These are phyloP conservation scores for Sebastes trivittatus DNA, from an alignment of 2,797 vertebrate species.

Conservation along the genomic window DNA sequence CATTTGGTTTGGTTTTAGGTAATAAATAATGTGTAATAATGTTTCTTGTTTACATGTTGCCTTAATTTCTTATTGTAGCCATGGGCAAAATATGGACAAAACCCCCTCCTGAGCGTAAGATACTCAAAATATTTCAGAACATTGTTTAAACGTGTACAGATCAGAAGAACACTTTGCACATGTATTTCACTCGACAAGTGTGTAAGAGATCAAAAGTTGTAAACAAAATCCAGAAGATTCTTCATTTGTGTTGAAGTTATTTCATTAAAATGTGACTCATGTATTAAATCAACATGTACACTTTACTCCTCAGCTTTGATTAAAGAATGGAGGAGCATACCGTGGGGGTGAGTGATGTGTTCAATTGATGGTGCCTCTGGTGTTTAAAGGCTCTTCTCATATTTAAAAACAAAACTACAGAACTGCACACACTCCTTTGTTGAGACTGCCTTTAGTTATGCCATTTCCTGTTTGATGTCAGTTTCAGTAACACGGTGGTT, in stretches of 20 bases:
- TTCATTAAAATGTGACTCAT: no score
- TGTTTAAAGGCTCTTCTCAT: not conserved
- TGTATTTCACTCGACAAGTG: not conserved
- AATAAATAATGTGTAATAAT: not conserved
- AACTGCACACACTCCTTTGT: not conserved
- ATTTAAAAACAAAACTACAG: not conserved
- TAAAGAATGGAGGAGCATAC: no score
- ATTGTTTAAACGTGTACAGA: not conserved
- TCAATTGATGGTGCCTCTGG: not conserved
- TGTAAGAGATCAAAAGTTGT: fast-evolving
- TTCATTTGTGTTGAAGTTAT: no score
- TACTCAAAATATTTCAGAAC: not conserved
- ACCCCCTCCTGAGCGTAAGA: not conserved
- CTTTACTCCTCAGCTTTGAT: no score
- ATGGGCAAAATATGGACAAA: fast-evolving
- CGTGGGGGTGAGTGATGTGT: no score
- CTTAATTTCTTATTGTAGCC: not conserved
- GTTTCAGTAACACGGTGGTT: not conserved
- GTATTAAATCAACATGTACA: no score
- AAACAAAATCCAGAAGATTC: not conserved
- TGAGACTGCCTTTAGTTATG: not conserved
- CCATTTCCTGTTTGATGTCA: not conserved
- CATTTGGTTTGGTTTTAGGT: not conserved
- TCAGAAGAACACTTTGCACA: not conserved
- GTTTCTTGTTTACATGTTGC: not conserved